Evolutionary conservation across 1,140 invertebrate genomes (phyloP), one percentile per base, ranked within the genome.

Genomic region (Epicauta chinensis): DNA sequence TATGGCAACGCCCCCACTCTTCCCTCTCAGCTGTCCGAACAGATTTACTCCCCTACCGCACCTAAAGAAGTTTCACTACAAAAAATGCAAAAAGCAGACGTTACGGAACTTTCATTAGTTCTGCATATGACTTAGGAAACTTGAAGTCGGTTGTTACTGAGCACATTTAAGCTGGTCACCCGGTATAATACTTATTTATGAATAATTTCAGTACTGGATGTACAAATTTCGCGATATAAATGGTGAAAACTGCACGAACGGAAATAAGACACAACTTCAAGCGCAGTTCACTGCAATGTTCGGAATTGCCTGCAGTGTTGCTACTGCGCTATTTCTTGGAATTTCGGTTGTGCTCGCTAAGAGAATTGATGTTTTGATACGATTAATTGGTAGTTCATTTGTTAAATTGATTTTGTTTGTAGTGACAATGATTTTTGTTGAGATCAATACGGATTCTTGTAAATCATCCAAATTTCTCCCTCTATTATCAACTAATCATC

Each of bases 131-230:
- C n/a, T n/a, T n/a, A n/a, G n/a, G n/a, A n/a, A n/a, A n/a, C n/a
- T n/a, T n/a, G n/a, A n/a, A n/a, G n/a, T n/a, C n/a, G n/a, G n/a
- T n/a, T n/a, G n/a, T n/a, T n/a, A n/a, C n/a, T n/a, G n/a, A n/a
- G n/a, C n/a, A n/a, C n/a, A n/a, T n/a, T n/a, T n/a, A n/a, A n/a
- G n/a, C n/a, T n/a, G n/a, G n/a, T n/a, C n/a, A n/a, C n/a, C n/a
- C n/a, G n/a, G n/a, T n/a, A n/a, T n/a, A n/a, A n/a, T n/a, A n/a
- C n/a, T n/a, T n/a, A n/a, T n/a, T n/a, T n/a, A n/a, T n/a, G 23
- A 7, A 23, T 23, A 0, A 23, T 35, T 35, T 4, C n/a, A 47
- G 45, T 47, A 47, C 16, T 47, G 45, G 45, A 47, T 47, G 45
- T 47, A 23, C 17, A 47, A 47, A 38, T 47, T 47, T 16, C 32